A percentile compares a stretch with the other conserved stretches of the same genome.
Evolutionary conservation across 2,797 vertebrate genomes (phyloP).

Genomic region (Pempheris klunzingeri): DNA sequence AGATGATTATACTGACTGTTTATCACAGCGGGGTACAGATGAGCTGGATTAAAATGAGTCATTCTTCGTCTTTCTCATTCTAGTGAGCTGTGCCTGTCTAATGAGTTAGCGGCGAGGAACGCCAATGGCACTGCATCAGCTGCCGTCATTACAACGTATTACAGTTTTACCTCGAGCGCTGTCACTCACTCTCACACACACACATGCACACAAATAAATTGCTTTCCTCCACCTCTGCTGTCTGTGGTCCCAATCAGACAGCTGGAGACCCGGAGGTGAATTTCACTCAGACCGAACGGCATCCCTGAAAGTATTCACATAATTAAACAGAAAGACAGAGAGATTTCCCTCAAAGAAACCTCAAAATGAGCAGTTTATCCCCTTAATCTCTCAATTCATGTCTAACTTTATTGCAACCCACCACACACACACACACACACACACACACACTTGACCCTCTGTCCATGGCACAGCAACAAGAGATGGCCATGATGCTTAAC

Average conservation of each 20-base stretch:
- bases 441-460: background rate
- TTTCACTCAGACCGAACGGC: constrained; percentile 20
- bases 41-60: constrained; percentile 12
- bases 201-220: constrained; percentile 6
- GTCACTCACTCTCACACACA: constrained; percentile 35
- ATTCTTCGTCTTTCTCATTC: background rate
- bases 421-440: background rate
- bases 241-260: constrained; percentile 44
- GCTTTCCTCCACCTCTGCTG: constrained; percentile 34
- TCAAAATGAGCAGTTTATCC: constrained; percentile 31
- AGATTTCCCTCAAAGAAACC: constrained; percentile 26
- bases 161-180: constrained; percentile 36
- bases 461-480: background rate
- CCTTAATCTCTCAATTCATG: constrained; percentile 8
- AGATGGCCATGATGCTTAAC: constrained; percentile 15
- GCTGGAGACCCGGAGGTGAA: constrained; percentile 17
- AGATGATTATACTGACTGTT: background rate
- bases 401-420: background rate
- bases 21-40: constrained; percentile 5
- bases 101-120: constrained; percentile 25
- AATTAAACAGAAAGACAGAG: constrained; percentile 34
- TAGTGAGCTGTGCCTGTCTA: background rate
- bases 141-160: constrained; percentile 25
- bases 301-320: constrained; percentile 32
- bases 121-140: constrained; percentile 21